Evolutionary conservation across 2,113 vertebrate genomes (phyloP), one percentile per base, ranked within the genome.

Genomic region (Tyto alba): DNA sequence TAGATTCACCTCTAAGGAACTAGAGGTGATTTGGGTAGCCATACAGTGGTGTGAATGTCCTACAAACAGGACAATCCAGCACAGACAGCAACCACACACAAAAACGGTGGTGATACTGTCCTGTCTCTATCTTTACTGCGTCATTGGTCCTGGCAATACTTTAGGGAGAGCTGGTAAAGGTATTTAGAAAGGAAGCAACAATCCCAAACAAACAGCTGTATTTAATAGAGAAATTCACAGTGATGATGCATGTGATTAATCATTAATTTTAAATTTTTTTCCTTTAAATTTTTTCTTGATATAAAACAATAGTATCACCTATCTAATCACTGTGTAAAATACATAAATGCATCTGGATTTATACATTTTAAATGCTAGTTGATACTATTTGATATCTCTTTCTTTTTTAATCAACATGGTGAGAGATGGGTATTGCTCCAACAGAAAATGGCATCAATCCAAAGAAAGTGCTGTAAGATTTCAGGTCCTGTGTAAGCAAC

Each of bases 21-120:
- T 36, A 40, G 60, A 88, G 30, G 13, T 50, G 17, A 34, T 66
- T 30, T 62, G 34, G 88, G n/a, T 32, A 62, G 62, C 67, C 40
- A 16, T 17, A 22, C 8, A 50, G 32, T 0, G 0, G 10, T 9
- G 20, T 20, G 52, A 56, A 77, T 17, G 17, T 30, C 79, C 34
- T 87, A n/a, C 40, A n/a, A 73, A 75, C 7, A 56, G 23, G 20
- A 16, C 22, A 50, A 19, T 22, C 40, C 38, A 71, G 32, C 27
- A 50, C 50, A 62, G 59, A 29, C 7, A 72, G 69, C 93, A 84
- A 75, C n/a, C 40, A 55, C 60, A 27, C 17, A 22, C 34, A 56
- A 43, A 30, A 7, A 47, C 40, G 8, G 16, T 22, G 43, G 1
- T 19, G 30, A 45, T 12, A 30, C n/a, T 59, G 22, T 16, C 63